phyloP scores from a whole-genome alignment of 2,888 invertebrate genomes.

The Craniophora ligustri region DNA sequence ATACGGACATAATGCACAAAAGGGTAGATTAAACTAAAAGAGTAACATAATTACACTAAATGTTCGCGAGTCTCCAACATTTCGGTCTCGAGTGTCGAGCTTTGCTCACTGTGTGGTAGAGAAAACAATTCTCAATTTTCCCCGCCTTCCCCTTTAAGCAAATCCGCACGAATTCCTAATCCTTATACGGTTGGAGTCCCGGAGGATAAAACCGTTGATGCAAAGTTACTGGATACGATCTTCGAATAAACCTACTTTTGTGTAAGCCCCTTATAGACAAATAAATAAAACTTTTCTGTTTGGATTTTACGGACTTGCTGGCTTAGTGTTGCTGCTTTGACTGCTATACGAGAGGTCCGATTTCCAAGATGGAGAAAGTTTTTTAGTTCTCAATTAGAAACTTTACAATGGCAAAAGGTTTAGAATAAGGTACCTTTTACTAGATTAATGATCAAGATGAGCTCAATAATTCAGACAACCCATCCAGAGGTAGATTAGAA shows the following conservation, averaged over 20 bases:
- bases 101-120: conserved; percentile 73
- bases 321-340: not conserved
- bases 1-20: conserved; percentile 40
- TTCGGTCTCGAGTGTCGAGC: conserved; percentile 64
- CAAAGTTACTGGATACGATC: conserved; percentile 65
- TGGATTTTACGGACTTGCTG: not conserved
- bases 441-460: too few species aligned
- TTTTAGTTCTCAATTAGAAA: not conserved
- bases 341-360: not conserved
- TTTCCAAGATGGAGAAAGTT: not conserved
- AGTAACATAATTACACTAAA: conserved; percentile 66
- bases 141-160: conserved; percentile 78
- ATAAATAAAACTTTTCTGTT: conserved; percentile 21
- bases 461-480: too few species aligned
- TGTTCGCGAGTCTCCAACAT: conserved; percentile 64
- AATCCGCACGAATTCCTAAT: conserved; percentile 83
- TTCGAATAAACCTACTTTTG: conserved; percentile 38
- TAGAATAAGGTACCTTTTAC: too few species aligned
- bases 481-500: too few species aligned
- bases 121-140: conserved; percentile 83
- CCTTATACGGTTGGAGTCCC: conserved; percentile 77
- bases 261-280: conserved; percentile 19
- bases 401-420: too few species aligned
- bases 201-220: conserved; percentile 69
- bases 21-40: conserved; percentile 55